phyloP scores from a whole-genome alignment of 2,113 vertebrate species.

The Oostethus manadensis region DNA sequence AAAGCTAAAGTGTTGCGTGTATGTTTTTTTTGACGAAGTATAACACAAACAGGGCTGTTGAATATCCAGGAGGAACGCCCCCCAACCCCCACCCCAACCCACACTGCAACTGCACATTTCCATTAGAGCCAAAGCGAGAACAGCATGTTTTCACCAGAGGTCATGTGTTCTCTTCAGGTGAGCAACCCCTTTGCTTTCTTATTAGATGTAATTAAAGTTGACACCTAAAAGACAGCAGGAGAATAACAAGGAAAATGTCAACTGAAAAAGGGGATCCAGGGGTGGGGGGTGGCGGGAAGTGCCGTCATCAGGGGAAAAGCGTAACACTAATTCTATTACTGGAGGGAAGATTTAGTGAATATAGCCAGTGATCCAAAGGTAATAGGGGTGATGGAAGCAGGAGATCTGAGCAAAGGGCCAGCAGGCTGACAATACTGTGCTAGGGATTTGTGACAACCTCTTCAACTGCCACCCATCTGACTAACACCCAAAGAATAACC shows the following conservation, averaged over 20 bases:
- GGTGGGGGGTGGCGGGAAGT: background rate
- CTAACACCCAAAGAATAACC: slow-evolving; percentile 34
- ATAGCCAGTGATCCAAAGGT: slow-evolving; percentile 65
- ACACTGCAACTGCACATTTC: slow-evolving; percentile 32
- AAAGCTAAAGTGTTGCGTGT: too few species aligned
- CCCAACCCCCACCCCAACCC: background rate
- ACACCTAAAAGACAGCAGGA: slow-evolving; percentile 46
- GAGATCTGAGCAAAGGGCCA: slow-evolving; percentile 45
- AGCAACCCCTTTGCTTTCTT: slow-evolving; percentile 45
- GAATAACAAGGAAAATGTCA: slow-evolving; percentile 24
- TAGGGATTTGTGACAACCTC: slow-evolving; percentile 35
- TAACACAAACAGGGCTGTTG: slow-evolving; percentile 6
- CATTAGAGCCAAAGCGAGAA: slow-evolving; percentile 24
- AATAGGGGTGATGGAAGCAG: slow-evolving; percentile 55
- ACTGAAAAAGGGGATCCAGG: slow-evolving; percentile 23
- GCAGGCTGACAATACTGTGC: slow-evolving; percentile 19
- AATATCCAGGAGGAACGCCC: slow-evolving; percentile 32
- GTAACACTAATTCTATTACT: slow-evolving; percentile 62
- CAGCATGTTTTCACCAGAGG: slow-evolving; percentile 39
- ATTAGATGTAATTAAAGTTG: slow-evolving; percentile 57
- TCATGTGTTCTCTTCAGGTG: slow-evolving; percentile 46
- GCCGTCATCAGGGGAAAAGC: slow-evolving; percentile 20
- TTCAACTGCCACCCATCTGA: slow-evolving; percentile 46
- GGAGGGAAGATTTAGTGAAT: slow-evolving; percentile 50
- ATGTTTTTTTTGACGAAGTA: background rate